phyloP scores from a whole-genome alignment of 2,113 vertebrate genomes.

The Lutjanus erythropterus region DNA sequence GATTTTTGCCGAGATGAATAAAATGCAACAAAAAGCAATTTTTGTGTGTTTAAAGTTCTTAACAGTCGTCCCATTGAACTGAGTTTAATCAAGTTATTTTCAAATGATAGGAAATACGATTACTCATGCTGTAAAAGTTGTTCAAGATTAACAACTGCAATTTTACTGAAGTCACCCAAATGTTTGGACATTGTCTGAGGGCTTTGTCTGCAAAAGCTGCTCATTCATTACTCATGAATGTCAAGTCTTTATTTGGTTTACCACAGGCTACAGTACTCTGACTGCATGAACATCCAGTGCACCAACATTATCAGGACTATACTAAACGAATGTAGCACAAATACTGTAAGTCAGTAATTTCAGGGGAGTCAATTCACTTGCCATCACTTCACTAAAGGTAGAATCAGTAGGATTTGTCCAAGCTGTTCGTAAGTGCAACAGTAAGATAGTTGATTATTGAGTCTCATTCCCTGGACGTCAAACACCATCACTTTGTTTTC shows the following conservation, averaged over 20 bases:
- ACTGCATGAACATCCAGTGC: not conserved
- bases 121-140: too few relatives aligned
- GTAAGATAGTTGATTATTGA: too few relatives aligned
- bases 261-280: not conserved
- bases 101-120: not conserved
- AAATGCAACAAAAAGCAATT: not conserved
- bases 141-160: not conserved
- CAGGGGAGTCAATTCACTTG: not conserved
- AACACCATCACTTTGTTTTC: too few relatives aligned
- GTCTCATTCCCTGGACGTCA: too few relatives aligned
- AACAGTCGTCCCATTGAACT: too few relatives aligned
- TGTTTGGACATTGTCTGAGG: not conserved
- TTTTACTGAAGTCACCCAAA: not conserved
- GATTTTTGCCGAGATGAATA: not conserved
- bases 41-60: not conserved
- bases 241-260: slow-evolving; percentile 32
- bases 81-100: not conserved
- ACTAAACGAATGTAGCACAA: not conserved
- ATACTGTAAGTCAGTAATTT: not conserved
- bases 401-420: too few relatives aligned
- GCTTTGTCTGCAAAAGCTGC: not conserved
- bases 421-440: too few relatives aligned
- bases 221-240: slow-evolving; percentile 43
- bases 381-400: too few relatives aligned
- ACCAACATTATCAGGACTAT: not conserved